Conservation (phyloP, 1,140 invertebrate genomes). For the fruit fly (Drosophila melanogaster) region Release_6_plus_ISO1_MT NC_004354.4:17269501-17270000, state of each 20-base stretch:
- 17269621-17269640: conserved; percentile 8
- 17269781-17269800: neutral
- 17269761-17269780: neutral
- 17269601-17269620: neutral
- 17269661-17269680: conserved; percentile 4
- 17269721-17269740: conserved; percentile 21
- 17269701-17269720: conserved; percentile 10
- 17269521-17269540: neutral
- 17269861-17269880: neutral
- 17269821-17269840: conserved; percentile 25
- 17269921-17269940: conserved; percentile 89
- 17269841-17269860: conserved; percentile 39
- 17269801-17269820: neutral
- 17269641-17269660: conserved; percentile 15
- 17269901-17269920: conserved; percentile 1
- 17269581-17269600: neutral
- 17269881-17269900: conserved; percentile 15
- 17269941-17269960: conserved; percentile 96
- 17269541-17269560: conserved; percentile 12
- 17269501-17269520: neutral
- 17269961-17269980: conserved; percentile 94
- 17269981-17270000: conserved; percentile 94
- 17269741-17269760: conserved; percentile 11
- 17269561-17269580: conserved; percentile 1
- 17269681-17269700: conserved; percentile 3